These are phyloP conservation scores for Conopomorpha cramerella DNA, from an alignment of 1,140 invertebrate species.

Conservation along the genomic window DNA sequence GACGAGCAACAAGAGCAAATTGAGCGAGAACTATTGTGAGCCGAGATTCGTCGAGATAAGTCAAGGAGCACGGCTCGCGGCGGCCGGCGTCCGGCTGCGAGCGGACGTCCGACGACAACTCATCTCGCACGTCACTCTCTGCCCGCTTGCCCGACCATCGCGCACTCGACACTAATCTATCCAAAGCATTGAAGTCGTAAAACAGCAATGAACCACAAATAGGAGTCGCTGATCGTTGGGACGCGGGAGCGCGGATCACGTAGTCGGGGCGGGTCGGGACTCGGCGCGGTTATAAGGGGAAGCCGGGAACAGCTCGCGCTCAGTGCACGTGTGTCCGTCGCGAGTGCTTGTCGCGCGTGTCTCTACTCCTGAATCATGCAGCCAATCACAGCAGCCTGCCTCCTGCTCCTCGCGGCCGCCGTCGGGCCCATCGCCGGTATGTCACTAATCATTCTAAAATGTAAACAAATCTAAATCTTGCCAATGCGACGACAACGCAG, in stretches of 20 bases:
- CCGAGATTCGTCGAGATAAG: slow-evolving; percentile 55
- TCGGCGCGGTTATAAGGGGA: slow-evolving; percentile 51
- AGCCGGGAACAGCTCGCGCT: slow-evolving; percentile 45
- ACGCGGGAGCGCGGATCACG: slow-evolving; percentile 18
- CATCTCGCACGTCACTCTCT: too few species aligned
- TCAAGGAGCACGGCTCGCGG: slow-evolving; percentile 17
- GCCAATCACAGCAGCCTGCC: slow-evolving; percentile 35
- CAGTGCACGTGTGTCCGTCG: slow-evolving; percentile 54
- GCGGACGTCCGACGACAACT: slow-evolving; percentile 36
- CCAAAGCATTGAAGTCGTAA: too few species aligned
- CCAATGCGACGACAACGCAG: too few species aligned
- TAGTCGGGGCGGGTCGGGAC: slow-evolving; percentile 38
- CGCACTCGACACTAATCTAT: too few species aligned
- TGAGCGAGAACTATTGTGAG: slow-evolving; percentile 49
- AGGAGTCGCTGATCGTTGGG: slow-evolving; percentile 8
- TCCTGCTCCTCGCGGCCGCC: slow-evolving; percentile 42
- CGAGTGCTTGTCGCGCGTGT: slow-evolving; percentile 15
- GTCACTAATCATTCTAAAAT: too few species aligned
- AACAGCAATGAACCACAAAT: slow-evolving; percentile 20
- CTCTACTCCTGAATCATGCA: slow-evolving; percentile 27
- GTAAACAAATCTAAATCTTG: too few species aligned
- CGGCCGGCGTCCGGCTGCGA: slow-evolving; percentile 33
- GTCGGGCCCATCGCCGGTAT: slow-evolving; percentile 42
- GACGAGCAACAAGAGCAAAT: slow-evolving; percentile 56
- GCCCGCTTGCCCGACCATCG: too few species aligned